Base-by-base conservation (phyloP, 1,140 invertebrate genomes). In the Nebria ingens region DNA sequence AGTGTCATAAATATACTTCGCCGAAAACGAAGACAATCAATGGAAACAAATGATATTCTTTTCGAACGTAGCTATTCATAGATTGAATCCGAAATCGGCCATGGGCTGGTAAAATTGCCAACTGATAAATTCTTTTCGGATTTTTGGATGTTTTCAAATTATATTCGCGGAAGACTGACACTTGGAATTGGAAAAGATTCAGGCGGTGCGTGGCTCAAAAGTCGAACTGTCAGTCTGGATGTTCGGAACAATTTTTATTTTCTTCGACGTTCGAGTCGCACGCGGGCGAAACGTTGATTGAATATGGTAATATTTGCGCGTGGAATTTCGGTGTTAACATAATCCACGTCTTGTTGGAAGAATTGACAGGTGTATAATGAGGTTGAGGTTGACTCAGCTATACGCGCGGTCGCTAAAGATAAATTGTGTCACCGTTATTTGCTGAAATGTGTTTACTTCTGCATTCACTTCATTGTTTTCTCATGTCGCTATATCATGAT, bases 271-370 rank as follows among this genome's bases (percentile, higher is more conserved):
- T n/a, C n/a, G n/a, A n/a, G n/a, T n/a, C n/a, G n/a, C n/a, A n/a
- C 40, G 40, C 17, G 40, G 9, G 9, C 15, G 25, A 9, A 17
- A 45, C 17, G 40, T 45, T 45, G 40, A 45, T 45, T 45, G 40
- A 45, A 45, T 45, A 45, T 45, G 40, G 40, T 45, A 45, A 45
- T 45, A 45, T 45, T 45, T 45, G 40, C 40, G 40, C 15, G 40
- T 4, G 40, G 15, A 12, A 45, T 45, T 45, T 45, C 17, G 3
- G 40, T 17, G 40, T 45, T 45, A 45, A 45, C 40, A 45, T 45
- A 45, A 45, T 45, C 40, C 40, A 9, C 40, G 6, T 17, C 17
- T 17, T 45, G 9, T 34, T 12, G 17, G 17, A 45, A 45, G 40
- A 45, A 45, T 45, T 45, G 40, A 45, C 40, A 45, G 40, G 17